Evolutionary conservation across 2,113 vertebrate genomes (phyloP).

Genomic region (Eudyptes chrysolophus): DNA sequence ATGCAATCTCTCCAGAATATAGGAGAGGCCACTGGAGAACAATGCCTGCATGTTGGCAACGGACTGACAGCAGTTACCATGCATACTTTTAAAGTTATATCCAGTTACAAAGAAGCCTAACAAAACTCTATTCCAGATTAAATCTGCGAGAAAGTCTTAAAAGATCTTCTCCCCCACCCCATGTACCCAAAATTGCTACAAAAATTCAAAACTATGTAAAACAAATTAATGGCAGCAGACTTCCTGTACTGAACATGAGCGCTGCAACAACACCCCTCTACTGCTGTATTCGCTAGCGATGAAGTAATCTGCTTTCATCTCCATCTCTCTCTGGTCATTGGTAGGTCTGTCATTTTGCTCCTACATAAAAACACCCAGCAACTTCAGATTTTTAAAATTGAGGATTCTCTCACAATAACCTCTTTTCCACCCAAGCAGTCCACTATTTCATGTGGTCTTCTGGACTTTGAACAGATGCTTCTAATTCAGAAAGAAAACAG

Average conservation of each 20-base stretch:
- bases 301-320: not conserved
- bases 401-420: not conserved
- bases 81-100: not conserved
- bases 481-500: not conserved
- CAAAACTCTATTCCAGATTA: not conserved
- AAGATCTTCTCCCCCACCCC: not conserved
- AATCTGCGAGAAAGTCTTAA: not conserved
- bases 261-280: not conserved
- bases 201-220: not conserved
- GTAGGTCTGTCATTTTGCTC: not conserved
- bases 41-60: accelerated
- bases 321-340: not conserved
- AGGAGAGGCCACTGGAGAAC: not conserved
- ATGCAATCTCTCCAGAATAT: not conserved
- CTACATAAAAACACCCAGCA: not conserved
- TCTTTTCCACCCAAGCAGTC: slow-evolving; percentile 10
- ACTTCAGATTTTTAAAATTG: not conserved
- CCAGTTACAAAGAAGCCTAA: not conserved
- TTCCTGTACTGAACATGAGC: not conserved
- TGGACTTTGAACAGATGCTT: not conserved
- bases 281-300: not conserved
- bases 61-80: not conserved
- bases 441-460: not conserved
- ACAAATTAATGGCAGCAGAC: not conserved
- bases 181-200: not conserved